Percentiles rank a stretch among this genome's conserved stretches.
Evolutionary conservation across 2,888 invertebrate genomes (phyloP).

Genomic region (Lottia gigantea): DNA sequence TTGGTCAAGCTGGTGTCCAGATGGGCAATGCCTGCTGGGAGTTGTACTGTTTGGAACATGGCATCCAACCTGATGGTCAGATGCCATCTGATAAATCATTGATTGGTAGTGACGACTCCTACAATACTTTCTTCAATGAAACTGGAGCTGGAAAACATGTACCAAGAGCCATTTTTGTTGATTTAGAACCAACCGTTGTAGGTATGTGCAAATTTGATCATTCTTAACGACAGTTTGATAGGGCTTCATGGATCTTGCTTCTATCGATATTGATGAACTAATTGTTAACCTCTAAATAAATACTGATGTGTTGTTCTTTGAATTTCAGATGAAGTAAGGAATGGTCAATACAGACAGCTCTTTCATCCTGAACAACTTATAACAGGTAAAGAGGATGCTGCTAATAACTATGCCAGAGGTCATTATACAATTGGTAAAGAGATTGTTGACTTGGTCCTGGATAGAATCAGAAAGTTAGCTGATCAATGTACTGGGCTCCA

Average conservation of each 20-base stretch:
- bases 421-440: constrained; percentile 2
- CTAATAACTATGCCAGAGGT: constrained; percentile 3
- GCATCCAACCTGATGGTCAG: constrained; percentile 70
- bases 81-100: constrained; percentile 82
- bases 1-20: constrained; percentile 71
- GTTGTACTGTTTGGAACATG: constrained; percentile 72
- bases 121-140: constrained; percentile 81
- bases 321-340: constrained; percentile 6
- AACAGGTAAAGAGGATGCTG: constrained; percentile 5
- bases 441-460: background rate
- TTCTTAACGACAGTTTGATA: too few species aligned
- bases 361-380: constrained; percentile 1
- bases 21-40: constrained; percentile 73
- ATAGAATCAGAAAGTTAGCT: constrained; percentile 9
- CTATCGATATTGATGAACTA: too few species aligned
- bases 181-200: constrained; percentile 94
- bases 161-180: constrained; percentile 90
- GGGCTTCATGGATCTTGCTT: too few species aligned
- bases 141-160: constrained; percentile 96
- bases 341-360: background rate
- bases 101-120: constrained; percentile 80
- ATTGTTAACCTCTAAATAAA: background rate
- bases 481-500: constrained; percentile 2
- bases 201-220: constrained; percentile 70
- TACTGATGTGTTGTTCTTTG: background rate